These are phyloP conservation scores for Cisticola juncidis DNA, from an alignment of 2,113 vertebrate species.

Conservation along the genomic window DNA sequence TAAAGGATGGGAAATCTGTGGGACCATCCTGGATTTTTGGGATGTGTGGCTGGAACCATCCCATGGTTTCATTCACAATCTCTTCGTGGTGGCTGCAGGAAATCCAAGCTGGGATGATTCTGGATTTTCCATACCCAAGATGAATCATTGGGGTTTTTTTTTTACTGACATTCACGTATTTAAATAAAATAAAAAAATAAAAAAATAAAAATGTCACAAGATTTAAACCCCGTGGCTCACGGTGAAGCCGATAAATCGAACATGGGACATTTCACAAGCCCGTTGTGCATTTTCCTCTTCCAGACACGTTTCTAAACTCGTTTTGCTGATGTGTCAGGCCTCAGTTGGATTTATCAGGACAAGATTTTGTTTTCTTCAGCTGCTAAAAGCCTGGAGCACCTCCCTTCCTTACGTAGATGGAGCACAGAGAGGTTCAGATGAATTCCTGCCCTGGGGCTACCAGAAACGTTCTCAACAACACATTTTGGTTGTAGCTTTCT, in stretches of 20 bases:
- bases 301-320: not conserved
- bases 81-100: not conserved
- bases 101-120: not conserved
- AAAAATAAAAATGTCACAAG: no score
- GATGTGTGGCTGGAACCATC: not conserved
- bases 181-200: no score
- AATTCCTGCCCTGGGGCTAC: not conserved
- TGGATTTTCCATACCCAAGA: rapidly evolving
- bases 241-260: not conserved
- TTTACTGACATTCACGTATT: not conserved
- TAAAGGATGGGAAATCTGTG: not conserved
- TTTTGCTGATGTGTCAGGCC: not conserved
- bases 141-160: not conserved
- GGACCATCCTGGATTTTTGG: not conserved
- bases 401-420: not conserved
- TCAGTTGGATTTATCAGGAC: not conserved
- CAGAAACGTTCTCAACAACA: not conserved
- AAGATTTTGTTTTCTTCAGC: not conserved
- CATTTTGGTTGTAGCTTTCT: rapidly evolving
- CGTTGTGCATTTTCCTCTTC: not conserved
- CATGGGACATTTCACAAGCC: rapidly evolving
- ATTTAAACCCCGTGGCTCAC: rapidly evolving
- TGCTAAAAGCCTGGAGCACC: not conserved
- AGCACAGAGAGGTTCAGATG: not conserved
- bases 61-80: rapidly evolving